Evolutionary conservation across 2,797 vertebrate genomes (phyloP), one percentile per base, ranked within the genome.

Genomic region (Centroberyx gerrardi): DNA sequence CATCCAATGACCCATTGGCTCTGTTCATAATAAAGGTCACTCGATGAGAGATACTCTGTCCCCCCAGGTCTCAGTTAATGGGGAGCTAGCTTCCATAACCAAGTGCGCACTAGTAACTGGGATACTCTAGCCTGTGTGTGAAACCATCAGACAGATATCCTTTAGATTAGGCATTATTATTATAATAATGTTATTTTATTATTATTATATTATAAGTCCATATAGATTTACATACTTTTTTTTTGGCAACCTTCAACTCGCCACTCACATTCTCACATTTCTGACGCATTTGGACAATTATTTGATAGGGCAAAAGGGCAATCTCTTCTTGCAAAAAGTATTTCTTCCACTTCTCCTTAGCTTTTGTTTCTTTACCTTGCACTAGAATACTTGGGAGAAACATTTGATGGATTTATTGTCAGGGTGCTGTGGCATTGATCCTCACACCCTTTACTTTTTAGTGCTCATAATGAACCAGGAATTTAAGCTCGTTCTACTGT

Each of bases 1-100:
- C 89, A 88, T 87, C 80, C 94, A 94, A 91, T 94, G 94, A 95
- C 94, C 94, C 91, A 92, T 92, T 88, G 93, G 90, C 91, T 93
- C 82, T 84, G 87, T 88, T 92, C 87, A 83, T 91, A 90, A 92
- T 93, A 93, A 95, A 95, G 94, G 93, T 94, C 93, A 94, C 90
- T 87, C 77, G 31, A 88, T 90, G 92, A 94, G 94, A 92, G 92
- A 93, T 93, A 88, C 90, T 87, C 86, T 86, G 85, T 93, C 90
- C 88, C 91, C 91, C 85, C 88, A 89, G 92, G 93, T 93, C 91
- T 85, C 81, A 71, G 80, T 87, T 95, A 95, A 94, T 95, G 90
- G 92, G 82, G 80, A 88, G 77, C 77, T 77, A 80, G 88, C 87
- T 82, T 80, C 82, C 73, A 76, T 51, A 78, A 82, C 67, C 75